Base-by-base conservation (phyloP, 2,797 vertebrate genomes). In the Peromyscus nudipes region DNA sequence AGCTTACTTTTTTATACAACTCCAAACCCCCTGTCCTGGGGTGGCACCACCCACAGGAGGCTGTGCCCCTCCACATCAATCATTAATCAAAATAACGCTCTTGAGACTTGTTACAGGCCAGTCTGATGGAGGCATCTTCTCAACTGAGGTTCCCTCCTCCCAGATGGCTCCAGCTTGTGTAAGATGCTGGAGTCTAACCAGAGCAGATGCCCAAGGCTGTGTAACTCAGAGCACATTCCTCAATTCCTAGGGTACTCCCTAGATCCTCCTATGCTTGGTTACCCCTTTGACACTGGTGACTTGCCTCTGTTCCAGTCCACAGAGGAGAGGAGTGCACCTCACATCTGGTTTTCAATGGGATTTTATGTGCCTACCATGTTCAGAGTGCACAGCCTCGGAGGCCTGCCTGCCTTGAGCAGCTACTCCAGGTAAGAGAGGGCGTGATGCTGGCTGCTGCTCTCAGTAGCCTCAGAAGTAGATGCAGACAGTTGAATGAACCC, bases 241-340 rank as follows among this genome's bases (percentile, higher is more conserved):
- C 34, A 25, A 27, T 27, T 29, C 31, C 12, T n/a, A 6, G 4
- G n/a, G 55, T 1, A 7, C 29, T 46, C 64, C 14, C 14, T 6
- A 4, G 43, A 13, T 27, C 23, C 5, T 55, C 29, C 5, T n/a
- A 6, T 6, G 21, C 21, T 12, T 65, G 40, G 12, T n/a, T 16
- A 5, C 16, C 43, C 43, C 21, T 49, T 27, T 27, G 57, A 17
- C 17, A 21, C 62, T 37, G 62, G 89, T 46, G 37, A 79, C 21
- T 37, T n/a, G 29, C n/a, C 21, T 62, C 43, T 7, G 14, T 4
- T 29, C 23, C 76, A 7, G 1, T 1, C 25, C 6, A 7, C 25
- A 49, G 0, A 31, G 49, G 11, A 49, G 10, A 49, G 40, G 0
- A 4, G 11, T 4, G 0, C 0, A 1, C 19, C n/a, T 57, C 16